These are phyloP conservation scores for Phortica variegata DNA, from an alignment of 1,140 invertebrate species.

Conservation along the genomic window DNA sequence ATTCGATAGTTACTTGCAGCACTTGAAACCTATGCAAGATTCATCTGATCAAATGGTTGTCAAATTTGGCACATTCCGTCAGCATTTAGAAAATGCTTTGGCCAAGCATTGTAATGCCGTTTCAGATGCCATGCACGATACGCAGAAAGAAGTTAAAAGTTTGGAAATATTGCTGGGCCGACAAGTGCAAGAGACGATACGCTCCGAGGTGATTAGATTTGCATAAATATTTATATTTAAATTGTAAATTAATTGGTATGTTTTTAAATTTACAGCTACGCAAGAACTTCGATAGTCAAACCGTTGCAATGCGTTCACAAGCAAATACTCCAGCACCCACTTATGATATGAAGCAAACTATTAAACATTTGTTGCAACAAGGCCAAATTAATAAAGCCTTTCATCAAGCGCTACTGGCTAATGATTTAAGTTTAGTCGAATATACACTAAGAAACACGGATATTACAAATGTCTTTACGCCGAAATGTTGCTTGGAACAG, in stretches of 20 bases:
- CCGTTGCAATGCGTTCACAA: slow-evolving; percentile 65
- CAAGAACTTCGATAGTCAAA: slow-evolving; percentile 64
- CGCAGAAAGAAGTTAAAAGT: slow-evolving; percentile 48
- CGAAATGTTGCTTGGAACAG: slow-evolving; percentile 73
- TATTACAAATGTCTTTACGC: slow-evolving; percentile 72
- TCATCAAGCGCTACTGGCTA: slow-evolving; percentile 83
- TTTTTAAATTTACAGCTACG: slow-evolving; percentile 57
- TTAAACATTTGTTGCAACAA: slow-evolving; percentile 70
- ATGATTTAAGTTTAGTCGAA: slow-evolving; percentile 81
- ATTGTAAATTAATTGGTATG: background rate
- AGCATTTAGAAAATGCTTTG: slow-evolving; percentile 41
- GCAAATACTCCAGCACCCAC: slow-evolving; percentile 67
- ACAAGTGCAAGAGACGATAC: slow-evolving; percentile 46
- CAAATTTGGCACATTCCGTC: slow-evolving; percentile 36
- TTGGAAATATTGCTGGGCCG: slow-evolving; percentile 45
- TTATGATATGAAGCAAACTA: slow-evolving; percentile 67
- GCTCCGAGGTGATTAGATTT: slow-evolving; percentile 27
- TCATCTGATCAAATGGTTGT: slow-evolving; percentile 40
- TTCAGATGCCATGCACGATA: slow-evolving; percentile 45
- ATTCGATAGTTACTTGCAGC: slow-evolving; percentile 58
- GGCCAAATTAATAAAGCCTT: slow-evolving; percentile 84
- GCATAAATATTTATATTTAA: background rate
- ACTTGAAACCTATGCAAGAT: slow-evolving; percentile 46
- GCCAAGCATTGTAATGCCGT: slow-evolving; percentile 41
- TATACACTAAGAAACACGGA: slow-evolving; percentile 81